A percentile compares a stretch with the other conserved stretches of the same genome.
phyloP scores from a whole-genome alignment of 2,113 vertebrate genomes.

The Podiceps cristatus region DNA sequence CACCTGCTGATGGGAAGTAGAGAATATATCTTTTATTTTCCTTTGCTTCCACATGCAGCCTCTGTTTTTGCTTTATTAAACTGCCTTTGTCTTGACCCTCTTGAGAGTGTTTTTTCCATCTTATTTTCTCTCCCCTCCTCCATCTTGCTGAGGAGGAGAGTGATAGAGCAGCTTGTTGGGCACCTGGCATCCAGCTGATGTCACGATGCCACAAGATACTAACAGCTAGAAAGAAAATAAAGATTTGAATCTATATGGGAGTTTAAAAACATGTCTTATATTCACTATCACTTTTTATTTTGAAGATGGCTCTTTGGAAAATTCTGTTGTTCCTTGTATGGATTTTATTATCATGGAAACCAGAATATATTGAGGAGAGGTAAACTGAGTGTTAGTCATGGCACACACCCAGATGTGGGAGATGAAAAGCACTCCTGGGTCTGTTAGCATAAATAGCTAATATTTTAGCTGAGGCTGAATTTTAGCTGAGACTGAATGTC shows the following conservation, averaged over 20 bases:
- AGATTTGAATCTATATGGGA: background rate
- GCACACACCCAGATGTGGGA: background rate
- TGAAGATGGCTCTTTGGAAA: background rate
- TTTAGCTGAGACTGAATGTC: background rate
- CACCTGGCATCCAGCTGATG: too few species aligned
- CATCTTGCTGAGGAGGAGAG: too few species aligned
- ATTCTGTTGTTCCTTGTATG: background rate
- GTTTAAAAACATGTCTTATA: background rate
- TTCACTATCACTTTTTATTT: background rate
- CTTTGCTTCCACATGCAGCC: too few species aligned
- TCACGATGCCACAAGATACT: background rate
- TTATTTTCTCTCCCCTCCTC: too few species aligned
- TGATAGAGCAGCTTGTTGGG: too few species aligned
- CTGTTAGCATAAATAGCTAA: background rate
- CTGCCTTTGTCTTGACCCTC: too few species aligned
- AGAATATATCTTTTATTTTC: too few species aligned
- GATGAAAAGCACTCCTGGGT: background rate
- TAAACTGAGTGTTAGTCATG: background rate
- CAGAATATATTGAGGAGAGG: fast-evolving
- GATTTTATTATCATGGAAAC: background rate
- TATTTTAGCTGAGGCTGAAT: background rate
- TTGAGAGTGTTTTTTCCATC: too few species aligned
- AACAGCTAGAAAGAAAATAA: background rate
- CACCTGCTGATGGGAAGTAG: too few species aligned
- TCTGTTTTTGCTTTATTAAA: too few species aligned